Evolutionary conservation across 2,113 vertebrate species (phyloP), one percentile per base, ranked within the genome.

Genomic region (Gnathonemus echidnorhynchus): DNA sequence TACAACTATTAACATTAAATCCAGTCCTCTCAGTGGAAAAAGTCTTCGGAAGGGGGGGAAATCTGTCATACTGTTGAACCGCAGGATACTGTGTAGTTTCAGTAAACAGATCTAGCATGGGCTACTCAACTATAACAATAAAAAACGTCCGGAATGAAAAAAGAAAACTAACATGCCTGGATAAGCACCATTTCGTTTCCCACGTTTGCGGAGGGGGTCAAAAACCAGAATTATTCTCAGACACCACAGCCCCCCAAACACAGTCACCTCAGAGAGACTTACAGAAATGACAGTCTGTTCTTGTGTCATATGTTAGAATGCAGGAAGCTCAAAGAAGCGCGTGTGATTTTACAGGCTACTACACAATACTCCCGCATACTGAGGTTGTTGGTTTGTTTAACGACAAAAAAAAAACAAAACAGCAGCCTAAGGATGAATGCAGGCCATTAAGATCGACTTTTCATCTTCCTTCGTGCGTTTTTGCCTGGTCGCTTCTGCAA

Each of bases 401-500:
- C 11, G 13, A 17, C 11, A 77, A 21, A 53, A 8, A 50, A 52
- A 3, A 8, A 17, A 35, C 1, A 49, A 31, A 10, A 3, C 5
- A 11, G 50, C n/a, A 56, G 31, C 70, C 31, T 9, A 39, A 21
- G 49, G 3, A 27, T 0, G 58, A n/a, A n/a, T 27, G 24, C 58
- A 5, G 58, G n/a, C 62, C 62, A 97, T 91, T 93, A 95, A 0
- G 93, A 93, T 91, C 95, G 95, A 89, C 88, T 94, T 94, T 98
- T 99, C 95, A 97, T 98, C 93, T 98, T 99, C 94, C 95, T 97
- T 86, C 98, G 96, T 10, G 95, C 93, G 39, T 95, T 95, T 93
- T 99, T 99, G 66, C 98, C 98, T 2, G 98, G 98, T 85, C 98
- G 97, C 93, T 98, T 99, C 98, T 99, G 94, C 0, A 93, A 93